phyloP scores from a whole-genome alignment of 2,113 vertebrate genomes.

The Microcebus murinus region DNA sequence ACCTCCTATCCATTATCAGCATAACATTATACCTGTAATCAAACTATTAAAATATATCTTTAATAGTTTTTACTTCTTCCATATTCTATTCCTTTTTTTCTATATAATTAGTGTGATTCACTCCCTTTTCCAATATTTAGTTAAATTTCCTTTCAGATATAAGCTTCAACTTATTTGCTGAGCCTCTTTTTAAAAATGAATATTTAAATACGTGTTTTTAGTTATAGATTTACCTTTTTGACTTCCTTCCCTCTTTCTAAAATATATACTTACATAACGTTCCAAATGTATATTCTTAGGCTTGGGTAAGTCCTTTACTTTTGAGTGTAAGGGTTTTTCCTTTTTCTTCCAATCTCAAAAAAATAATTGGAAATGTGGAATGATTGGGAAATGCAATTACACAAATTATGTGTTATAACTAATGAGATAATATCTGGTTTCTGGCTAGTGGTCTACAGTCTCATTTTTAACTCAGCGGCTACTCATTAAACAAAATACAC shows the following conservation, averaged over 20 bases:
- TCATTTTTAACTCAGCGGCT: neutral
- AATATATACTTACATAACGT: neutral
- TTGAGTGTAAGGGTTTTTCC: neutral
- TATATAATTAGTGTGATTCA: neutral
- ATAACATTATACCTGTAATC: neutral
- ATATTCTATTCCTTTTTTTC: neutral
- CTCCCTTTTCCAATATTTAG: neutral
- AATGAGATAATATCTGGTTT: neutral
- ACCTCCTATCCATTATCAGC: neutral
- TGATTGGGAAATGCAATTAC: neutral
- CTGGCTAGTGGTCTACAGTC: fast-evolving
- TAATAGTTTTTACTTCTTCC: neutral
- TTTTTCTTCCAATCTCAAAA: neutral
- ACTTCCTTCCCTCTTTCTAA: neutral
- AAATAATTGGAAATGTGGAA: neutral
- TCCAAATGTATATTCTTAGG: neutral
- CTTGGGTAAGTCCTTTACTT: neutral
- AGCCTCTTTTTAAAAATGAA: neutral
- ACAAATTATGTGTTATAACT: neutral
- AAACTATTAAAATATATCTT: neutral
- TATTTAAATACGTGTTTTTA: neutral
- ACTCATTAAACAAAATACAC: neutral
- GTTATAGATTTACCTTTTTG: neutral
- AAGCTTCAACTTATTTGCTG: neutral
- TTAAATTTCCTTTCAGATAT: neutral